Evolutionary conservation across 1,140 invertebrate species (phyloP).

Genomic region (Nephila pilipes): DNA sequence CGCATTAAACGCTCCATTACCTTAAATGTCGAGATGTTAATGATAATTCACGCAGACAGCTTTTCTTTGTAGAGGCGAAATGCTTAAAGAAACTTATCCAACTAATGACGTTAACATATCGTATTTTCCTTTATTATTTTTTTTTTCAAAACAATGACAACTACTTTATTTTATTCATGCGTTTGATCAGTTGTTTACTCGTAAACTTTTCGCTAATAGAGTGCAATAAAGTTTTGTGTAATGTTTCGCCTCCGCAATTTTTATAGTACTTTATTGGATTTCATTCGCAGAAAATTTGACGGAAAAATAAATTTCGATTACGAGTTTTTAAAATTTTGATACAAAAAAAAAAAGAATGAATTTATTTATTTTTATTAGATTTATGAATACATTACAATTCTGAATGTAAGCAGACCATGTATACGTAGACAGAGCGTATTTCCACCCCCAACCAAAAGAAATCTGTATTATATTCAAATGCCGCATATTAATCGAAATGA

Average conservation of each 20-base stretch:
- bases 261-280: neutral
- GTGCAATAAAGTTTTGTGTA: neutral
- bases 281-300: no score
- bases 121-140: no score
- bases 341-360: no score
- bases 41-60: neutral
- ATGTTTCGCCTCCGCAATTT: neutral
- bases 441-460: no score
- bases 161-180: neutral
- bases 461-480: no score
- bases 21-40: conserved; percentile 24
- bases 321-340: no score
- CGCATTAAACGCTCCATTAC: neutral
- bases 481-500: no score
- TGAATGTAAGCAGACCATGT: no score
- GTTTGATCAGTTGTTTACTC: neutral
- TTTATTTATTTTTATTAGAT: no score
- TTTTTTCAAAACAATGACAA: neutral
- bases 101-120: neutral
- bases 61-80: neutral
- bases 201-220: neutral
- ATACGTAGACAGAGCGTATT: no score
- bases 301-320: no score
- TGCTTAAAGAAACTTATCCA: neutral
- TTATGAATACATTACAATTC: no score